Base-by-base conservation (phyloP, 2,888 invertebrate genomes). In the Eristalis tenax region DNA sequence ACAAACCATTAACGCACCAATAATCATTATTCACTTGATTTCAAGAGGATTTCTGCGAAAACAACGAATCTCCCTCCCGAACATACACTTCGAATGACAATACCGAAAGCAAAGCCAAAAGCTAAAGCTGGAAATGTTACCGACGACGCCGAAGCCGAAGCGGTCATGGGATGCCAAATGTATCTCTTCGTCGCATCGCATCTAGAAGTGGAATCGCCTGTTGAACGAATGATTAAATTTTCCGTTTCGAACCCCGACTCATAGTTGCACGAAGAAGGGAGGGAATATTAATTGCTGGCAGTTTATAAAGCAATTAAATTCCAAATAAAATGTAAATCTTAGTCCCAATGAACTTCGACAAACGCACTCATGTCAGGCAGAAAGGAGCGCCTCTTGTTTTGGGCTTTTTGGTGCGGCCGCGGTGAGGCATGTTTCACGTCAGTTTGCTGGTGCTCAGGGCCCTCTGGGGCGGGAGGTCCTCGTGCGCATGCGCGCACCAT, bases 1-100 rank as follows among this genome's bases (percentile, higher is more conserved):
- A 92, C 92, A 93, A 92, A 93, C 92, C 92, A 92, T 92, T 92
- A 93, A 91, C 91, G 91, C 91, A 84, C 81, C 92, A 92, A 93
- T 92, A 92, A 92, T 90, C 92, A 92, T 92, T 93, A 91, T 91
- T 92, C 93, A 92, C 90, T 56, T 87, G 79, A 87, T 83, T 87
- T 69, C 83, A 87, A 26, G 79, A 76, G 79, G 75, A 83, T 87
- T 87, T 87, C 87, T 75, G 75, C 73, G 68, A 79, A 87, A 87
- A 87, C 75, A 83, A 82, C 82, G 77, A 86, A 66, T 77, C 61
- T 28, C 40, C 38, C 64, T 18, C n/a, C 6, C 8, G 4, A 4
- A 65, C 35, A 61, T 73, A 43, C n/a, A 15, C 15, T 18, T n/a
- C 65, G 61, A 79, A 32, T 63, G 73, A 23, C 18, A n/a, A 40